Percentiles rank a stretch among this genome's conserved stretches.
Conservation (phyloP, 30 jellyfish, hydroid and myxozoan species). For the Pseudorhiza aurosa region DNA sequence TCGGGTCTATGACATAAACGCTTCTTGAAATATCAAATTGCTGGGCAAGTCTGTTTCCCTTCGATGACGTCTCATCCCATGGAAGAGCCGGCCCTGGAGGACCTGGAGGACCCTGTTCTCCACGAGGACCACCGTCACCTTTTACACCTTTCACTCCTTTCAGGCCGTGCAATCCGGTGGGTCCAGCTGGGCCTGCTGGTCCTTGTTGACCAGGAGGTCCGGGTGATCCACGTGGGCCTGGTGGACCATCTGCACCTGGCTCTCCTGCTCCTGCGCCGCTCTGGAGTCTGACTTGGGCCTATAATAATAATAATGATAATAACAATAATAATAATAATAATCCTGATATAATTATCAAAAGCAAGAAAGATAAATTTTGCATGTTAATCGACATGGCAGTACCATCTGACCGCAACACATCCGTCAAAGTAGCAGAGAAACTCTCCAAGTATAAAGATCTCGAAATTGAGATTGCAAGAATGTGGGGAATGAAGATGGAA, state of each 20-base stretch:
- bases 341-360: too few relatives aligned
- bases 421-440: too few relatives aligned
- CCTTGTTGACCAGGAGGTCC: slow-evolving; percentile 87
- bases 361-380: too few relatives aligned
- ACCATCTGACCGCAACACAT: too few relatives aligned
- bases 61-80: background rate
- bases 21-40: slow-evolving; percentile 35
- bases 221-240: slow-evolving; percentile 69
- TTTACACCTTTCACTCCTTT: slow-evolving; percentile 68
- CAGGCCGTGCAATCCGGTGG: slow-evolving; percentile 67
- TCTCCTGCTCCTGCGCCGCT: slow-evolving; percentile 21
- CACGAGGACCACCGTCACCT: slow-evolving; percentile 26
- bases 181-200: slow-evolving; percentile 72
- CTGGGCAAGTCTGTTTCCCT: slow-evolving; percentile 14
- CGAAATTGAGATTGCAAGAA: too few relatives aligned
- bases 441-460: too few relatives aligned
- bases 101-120: slow-evolving; percentile 39
- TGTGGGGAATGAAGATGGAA: too few relatives aligned
- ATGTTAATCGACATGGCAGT: too few relatives aligned
- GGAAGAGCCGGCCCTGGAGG: slow-evolving; percentile 10
- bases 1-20: slow-evolving; percentile 53
- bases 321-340: too few relatives aligned
- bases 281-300: slow-evolving; percentile 51
- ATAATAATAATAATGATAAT: background rate
- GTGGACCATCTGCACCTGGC: slow-evolving; percentile 61